These are phyloP conservation scores for Meghimatium bilineatum DNA, from an alignment of 2,888 invertebrate species.

Conservation along the genomic window DNA sequence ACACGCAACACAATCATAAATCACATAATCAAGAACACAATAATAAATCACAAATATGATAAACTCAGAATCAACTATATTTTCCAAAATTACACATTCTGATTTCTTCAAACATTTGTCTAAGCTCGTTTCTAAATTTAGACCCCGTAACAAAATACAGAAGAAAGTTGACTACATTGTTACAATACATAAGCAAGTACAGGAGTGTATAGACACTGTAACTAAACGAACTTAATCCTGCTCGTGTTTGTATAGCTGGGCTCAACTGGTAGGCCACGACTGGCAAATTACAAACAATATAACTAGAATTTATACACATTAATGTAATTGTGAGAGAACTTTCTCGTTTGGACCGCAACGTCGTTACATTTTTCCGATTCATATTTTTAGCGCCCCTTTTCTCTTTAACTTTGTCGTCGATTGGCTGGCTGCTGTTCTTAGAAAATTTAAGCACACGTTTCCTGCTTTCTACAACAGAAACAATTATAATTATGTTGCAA, in stretches of 20 bases:
- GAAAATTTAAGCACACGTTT: constrained; percentile 3
- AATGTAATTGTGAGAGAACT: constrained; percentile 14
- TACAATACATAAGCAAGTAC: not conserved
- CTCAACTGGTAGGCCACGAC: not conserved
- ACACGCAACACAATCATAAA: too few species aligned
- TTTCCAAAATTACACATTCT: too few species aligned
- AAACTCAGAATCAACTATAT: too few species aligned
- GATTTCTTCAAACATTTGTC: not conserved
- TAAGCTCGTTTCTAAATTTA: constrained; percentile 13
- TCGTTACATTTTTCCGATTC: not conserved
- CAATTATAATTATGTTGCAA: constrained; percentile 12
- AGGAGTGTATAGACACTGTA: not conserved
- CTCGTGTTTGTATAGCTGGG: not conserved
- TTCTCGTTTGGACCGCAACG: not conserved
- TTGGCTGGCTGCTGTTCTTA: not conserved
- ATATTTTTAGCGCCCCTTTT: not conserved
- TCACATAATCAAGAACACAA: too few species aligned
- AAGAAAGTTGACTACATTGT: constrained; percentile 24
- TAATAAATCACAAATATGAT: too few species aligned
- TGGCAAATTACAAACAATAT: constrained; percentile 15
- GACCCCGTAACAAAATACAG: constrained; percentile 15
- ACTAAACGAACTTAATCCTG: not conserved
- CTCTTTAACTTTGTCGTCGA: too few species aligned
- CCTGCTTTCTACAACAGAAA: not conserved
- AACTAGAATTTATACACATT: not conserved